These are phyloP conservation scores for Drosophila repleta DNA, from an alignment of 1,140 invertebrate species.

Conservation along the genomic window DNA sequence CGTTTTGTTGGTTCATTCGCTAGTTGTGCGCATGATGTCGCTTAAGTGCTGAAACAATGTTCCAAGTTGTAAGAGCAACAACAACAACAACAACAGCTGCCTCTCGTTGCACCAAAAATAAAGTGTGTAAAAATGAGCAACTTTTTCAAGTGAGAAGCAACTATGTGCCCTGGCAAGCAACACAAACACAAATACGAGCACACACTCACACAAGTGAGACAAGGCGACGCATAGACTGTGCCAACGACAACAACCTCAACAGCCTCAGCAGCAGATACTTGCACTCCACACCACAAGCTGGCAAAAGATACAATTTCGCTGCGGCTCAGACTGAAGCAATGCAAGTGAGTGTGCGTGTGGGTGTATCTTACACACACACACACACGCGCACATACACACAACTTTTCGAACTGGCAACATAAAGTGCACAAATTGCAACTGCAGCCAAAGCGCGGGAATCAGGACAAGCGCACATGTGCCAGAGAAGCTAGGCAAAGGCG, in stretches of 20 bases:
- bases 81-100: slow-evolving; percentile 44
- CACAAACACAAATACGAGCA: slow-evolving; percentile 30
- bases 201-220: slow-evolving; percentile 12
- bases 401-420: slow-evolving; percentile 65
- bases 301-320: slow-evolving; percentile 66
- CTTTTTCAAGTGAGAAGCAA: slow-evolving; percentile 82
- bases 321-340: slow-evolving; percentile 25
- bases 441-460: slow-evolving; percentile 65
- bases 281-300: slow-evolving; percentile 47
- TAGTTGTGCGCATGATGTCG: slow-evolving; percentile 72
- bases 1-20: slow-evolving; percentile 43
- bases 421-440: slow-evolving; percentile 79
- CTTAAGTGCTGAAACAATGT: slow-evolving; percentile 82
- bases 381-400: slow-evolving; percentile 47
- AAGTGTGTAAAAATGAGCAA: slow-evolving; percentile 82
- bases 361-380: slow-evolving; percentile 30
- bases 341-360: not conserved
- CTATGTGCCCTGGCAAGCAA: slow-evolving; percentile 58
- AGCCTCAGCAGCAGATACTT: slow-evolving; percentile 56
- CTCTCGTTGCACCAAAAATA: slow-evolving; percentile 73
- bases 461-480: slow-evolving; percentile 47
- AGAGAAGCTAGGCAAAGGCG: not conserved
- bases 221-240: slow-evolving; percentile 40
- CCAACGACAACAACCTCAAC: slow-evolving; percentile 23
- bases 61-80: slow-evolving; percentile 79